These are phyloP conservation scores for Thamnophis sirtalis DNA, from an alignment of 2,113 vertebrate genomes.

Conservation along the genomic window DNA sequence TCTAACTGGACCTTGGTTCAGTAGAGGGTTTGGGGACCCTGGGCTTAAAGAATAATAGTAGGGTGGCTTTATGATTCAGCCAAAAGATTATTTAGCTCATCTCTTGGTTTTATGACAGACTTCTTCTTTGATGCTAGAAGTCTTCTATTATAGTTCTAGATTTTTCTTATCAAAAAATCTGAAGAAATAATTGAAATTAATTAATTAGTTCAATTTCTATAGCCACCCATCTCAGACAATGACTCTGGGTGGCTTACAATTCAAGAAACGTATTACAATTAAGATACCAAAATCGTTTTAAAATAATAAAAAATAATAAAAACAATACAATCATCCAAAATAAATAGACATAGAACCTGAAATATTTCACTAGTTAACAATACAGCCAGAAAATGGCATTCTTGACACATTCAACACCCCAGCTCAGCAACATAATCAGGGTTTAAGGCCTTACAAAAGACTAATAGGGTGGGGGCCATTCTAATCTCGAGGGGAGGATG, in stretches of 20 bases:
- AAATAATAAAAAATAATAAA: background rate
- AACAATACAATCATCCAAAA: background rate
- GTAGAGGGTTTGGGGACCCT: background rate
- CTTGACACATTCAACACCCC: background rate
- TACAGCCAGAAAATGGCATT: background rate
- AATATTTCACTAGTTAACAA: background rate
- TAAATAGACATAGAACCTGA: background rate
- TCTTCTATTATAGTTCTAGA: background rate
- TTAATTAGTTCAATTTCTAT: background rate
- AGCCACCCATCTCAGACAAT: background rate
- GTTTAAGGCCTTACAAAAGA: background rate
- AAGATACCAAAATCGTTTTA: background rate
- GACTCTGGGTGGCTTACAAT: background rate
- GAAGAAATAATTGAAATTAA: background rate
- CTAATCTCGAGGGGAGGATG: background rate
- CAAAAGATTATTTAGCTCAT: background rate
- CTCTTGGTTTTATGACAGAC: background rate
- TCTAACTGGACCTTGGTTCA: too few relatives aligned
- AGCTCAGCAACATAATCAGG: background rate
- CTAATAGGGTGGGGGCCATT: background rate
- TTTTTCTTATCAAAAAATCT: background rate
- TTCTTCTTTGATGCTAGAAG: background rate
- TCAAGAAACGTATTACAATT: background rate
- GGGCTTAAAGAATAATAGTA: background rate
- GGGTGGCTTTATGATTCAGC: background rate